A percentile compares a stretch with the other conserved stretches of the same genome.
phyloP scores from a whole-genome alignment of 2,888 invertebrate species.

The Scrobipalpa costella region DNA sequence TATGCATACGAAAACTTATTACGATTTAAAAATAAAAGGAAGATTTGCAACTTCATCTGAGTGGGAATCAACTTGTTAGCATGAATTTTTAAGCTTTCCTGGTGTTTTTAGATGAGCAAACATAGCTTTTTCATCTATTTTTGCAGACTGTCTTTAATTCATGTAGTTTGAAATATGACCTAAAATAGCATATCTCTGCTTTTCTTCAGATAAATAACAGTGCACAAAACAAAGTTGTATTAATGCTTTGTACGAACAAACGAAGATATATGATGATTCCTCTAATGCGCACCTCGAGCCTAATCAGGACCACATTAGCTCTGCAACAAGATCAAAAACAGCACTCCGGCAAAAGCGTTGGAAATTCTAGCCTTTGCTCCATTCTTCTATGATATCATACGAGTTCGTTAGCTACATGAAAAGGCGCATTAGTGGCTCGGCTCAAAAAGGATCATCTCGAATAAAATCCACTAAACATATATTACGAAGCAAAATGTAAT shows the following conservation, averaged over 20 bases:
- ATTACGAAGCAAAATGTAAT: slow-evolving; percentile 29
- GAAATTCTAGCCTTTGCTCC: slow-evolving; percentile 37
- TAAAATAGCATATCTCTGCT: not conserved
- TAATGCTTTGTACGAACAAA: slow-evolving; percentile 11
- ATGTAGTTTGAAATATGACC: too few species aligned
- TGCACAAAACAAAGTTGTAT: not conserved
- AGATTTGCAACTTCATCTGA: slow-evolving; percentile 23
- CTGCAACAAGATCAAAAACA: slow-evolving; percentile 26
- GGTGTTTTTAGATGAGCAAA: too few species aligned
- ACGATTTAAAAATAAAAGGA: slow-evolving; percentile 47
- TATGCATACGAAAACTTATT: slow-evolving; percentile 74
- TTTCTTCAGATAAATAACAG: not conserved
- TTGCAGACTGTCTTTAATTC: too few species aligned
- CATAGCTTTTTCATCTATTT: too few species aligned
- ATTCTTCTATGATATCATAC: slow-evolving; percentile 28
- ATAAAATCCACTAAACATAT: slow-evolving; percentile 42
- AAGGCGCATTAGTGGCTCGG: slow-evolving; percentile 53
- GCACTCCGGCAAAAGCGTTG: slow-evolving; percentile 33
- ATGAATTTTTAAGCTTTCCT: too few species aligned
- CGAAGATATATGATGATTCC: slow-evolving; percentile 11
- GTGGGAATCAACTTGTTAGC: not conserved
- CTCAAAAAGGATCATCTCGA: slow-evolving; percentile 52
- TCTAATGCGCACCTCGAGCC: slow-evolving; percentile 5
- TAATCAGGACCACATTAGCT: slow-evolving; percentile 20
- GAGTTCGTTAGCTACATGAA: slow-evolving; percentile 52